Evolutionary conservation across 92 coral and sea anemone genomes (phyloP).

Genomic region (Bergia puertoricense): DNA sequence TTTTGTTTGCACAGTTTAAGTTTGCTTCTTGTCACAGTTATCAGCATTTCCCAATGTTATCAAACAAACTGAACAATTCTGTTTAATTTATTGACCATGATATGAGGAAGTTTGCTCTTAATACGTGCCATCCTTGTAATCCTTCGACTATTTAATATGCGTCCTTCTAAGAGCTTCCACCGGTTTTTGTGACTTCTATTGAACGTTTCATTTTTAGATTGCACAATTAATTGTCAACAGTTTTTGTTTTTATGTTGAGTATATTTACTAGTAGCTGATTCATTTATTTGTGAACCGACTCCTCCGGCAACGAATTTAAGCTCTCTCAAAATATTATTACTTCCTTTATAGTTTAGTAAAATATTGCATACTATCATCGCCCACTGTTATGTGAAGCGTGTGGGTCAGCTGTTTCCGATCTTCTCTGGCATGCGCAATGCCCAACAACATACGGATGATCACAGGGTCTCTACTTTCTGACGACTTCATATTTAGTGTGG

Average conservation of each 20-base stretch:
- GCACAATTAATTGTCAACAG: too few relatives aligned
- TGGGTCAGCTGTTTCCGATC: conserved; percentile 34
- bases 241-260: too few relatives aligned
- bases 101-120: not conserved
- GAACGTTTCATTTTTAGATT: too few relatives aligned
- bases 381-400: not conserved
- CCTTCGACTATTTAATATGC: too few relatives aligned
- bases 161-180: not conserved
- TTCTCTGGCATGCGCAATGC: conserved; percentile 17
- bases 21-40: not conserved
- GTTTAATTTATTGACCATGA: not conserved
- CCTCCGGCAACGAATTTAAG: too few relatives aligned
- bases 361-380: too few relatives aligned
- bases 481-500: conserved; percentile 30
- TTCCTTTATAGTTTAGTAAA: too few relatives aligned
- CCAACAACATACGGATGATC: conserved; percentile 21
- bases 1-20: not conserved
- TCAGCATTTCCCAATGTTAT: not conserved
- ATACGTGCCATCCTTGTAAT: not conserved
- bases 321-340: too few relatives aligned
- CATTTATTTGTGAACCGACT: too few relatives aligned
- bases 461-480: conserved; percentile 23
- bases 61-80: not conserved
- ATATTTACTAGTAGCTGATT: too few relatives aligned
- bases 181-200: too few relatives aligned